Evolutionary conservation across 2,888 invertebrate species (phyloP).

Genomic region (Eilema depressum): DNA sequence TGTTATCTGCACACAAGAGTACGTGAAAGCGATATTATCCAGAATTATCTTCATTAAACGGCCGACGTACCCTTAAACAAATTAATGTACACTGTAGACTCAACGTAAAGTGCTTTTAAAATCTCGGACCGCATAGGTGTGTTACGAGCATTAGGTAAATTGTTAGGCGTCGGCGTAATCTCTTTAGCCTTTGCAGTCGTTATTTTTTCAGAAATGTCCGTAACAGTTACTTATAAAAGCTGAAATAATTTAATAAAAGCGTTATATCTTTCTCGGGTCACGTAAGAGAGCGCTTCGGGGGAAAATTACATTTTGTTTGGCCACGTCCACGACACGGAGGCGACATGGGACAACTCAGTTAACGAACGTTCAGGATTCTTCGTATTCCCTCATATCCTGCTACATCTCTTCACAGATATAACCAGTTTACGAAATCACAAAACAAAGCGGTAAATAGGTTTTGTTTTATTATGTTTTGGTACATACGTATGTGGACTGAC

Average conservation of each 20-base stretch:
- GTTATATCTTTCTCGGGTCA: constrained; percentile 85
- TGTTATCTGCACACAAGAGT: constrained; percentile 45
- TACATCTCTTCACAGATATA: constrained; percentile 69
- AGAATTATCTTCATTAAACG: constrained; percentile 56
- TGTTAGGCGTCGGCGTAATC: constrained; percentile 65
- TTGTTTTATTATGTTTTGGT: constrained; percentile 40
- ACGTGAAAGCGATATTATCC: constrained; percentile 49
- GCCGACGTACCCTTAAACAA: constrained; percentile 52
- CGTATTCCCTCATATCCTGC: constrained; percentile 79
- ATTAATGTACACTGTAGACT: constrained; percentile 56
- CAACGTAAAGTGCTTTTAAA: constrained; percentile 57
- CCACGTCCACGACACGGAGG: constrained; percentile 73
- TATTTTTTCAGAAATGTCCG: constrained; percentile 73
- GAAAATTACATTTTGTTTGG: constrained; percentile 86
- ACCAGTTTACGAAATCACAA: constrained; percentile 55
- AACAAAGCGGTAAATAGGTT: constrained; percentile 50
- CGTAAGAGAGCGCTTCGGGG: constrained; percentile 83
- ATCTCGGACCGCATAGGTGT: constrained; percentile 57
- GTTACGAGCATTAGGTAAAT: constrained; percentile 54
- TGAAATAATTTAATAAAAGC: constrained; percentile 85
- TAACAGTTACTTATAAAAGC: constrained; percentile 79
- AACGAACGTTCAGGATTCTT: constrained; percentile 82
- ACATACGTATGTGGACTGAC: constrained; percentile 31
- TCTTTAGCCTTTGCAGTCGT: constrained; percentile 69
- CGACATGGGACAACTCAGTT: constrained; percentile 84